These are phyloP conservation scores for Streptopelia turtur DNA, from an alignment of 2,797 vertebrate species.

Conservation along the genomic window DNA sequence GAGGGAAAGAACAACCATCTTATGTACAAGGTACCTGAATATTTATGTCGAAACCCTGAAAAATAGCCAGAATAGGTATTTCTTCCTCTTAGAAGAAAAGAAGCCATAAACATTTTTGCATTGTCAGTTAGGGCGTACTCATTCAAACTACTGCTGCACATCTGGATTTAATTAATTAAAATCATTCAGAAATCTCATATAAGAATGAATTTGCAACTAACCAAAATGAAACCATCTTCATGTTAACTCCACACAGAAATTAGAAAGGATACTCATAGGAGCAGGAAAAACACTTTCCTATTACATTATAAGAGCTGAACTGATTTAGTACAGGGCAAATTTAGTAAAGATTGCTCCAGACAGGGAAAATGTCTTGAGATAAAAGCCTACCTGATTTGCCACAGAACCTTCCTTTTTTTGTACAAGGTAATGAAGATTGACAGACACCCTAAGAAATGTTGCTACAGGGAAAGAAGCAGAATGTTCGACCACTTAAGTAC, in stretches of 20 bases:
- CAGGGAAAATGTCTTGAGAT: neutral
- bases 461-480: neutral
- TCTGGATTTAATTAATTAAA: neutral
- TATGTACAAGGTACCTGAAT: neutral
- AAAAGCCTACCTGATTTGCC: neutral
- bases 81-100: neutral
- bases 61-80: neutral
- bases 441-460: neutral
- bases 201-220: neutral
- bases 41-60: neutral
- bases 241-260: neutral
- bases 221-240: neutral
- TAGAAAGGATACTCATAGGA: neutral
- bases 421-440: neutral
- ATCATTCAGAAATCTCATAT: neutral
- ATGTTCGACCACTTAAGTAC: neutral
- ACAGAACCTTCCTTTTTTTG: neutral
- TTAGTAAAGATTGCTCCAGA: neutral
- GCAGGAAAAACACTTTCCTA: neutral
- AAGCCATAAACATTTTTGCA: neutral
- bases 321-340: neutral
- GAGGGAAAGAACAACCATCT: neutral
- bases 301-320: neutral
- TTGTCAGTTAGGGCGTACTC: neutral
- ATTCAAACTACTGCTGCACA: neutral